Evolutionary conservation across 2,888 invertebrate genomes (phyloP).

Genomic region (Eupithecia abbreviata): DNA sequence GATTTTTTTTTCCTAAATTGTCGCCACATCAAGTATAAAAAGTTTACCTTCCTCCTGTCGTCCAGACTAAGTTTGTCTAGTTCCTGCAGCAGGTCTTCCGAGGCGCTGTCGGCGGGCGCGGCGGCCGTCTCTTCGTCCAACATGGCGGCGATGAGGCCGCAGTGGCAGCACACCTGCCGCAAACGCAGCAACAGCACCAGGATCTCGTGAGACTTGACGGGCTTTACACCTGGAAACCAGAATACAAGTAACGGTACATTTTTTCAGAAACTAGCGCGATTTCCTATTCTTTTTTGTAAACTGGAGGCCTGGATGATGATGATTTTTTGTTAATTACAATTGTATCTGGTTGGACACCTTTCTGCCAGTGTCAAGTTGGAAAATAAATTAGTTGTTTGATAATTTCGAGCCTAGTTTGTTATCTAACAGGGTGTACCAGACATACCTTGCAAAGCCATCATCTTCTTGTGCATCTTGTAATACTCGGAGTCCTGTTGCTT

Average conservation of each 20-base stretch:
- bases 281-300: no score
- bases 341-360: no score
- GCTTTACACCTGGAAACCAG: slow-evolving; percentile 74
- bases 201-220: slow-evolving; percentile 87
- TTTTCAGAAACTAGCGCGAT: no score
- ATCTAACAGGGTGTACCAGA: not conserved
- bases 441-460: slow-evolving; percentile 83
- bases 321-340: no score
- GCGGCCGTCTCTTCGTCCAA: slow-evolving; percentile 68
- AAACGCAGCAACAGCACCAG: slow-evolving; percentile 92
- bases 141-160: slow-evolving; percentile 88
- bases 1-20: no score
- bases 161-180: slow-evolving; percentile 91
- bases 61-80: slow-evolving; percentile 85
- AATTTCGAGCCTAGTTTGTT: no score
- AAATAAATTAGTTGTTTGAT: no score
- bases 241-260: no score
- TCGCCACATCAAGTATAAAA: no score
- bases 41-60: slow-evolving; percentile 58
- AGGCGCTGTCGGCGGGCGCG: slow-evolving; percentile 61
- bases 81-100: slow-evolving; percentile 85
- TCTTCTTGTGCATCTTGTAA: slow-evolving; percentile 85
- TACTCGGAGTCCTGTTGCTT: slow-evolving; percentile 76
- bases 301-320: no score
- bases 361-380: no score